A percentile compares a stretch with the other conserved stretches of the same genome.
These are phyloP conservation scores for Ormyrus pomaceus DNA, from an alignment of 2,888 invertebrate species.

Conservation along the genomic window DNA sequence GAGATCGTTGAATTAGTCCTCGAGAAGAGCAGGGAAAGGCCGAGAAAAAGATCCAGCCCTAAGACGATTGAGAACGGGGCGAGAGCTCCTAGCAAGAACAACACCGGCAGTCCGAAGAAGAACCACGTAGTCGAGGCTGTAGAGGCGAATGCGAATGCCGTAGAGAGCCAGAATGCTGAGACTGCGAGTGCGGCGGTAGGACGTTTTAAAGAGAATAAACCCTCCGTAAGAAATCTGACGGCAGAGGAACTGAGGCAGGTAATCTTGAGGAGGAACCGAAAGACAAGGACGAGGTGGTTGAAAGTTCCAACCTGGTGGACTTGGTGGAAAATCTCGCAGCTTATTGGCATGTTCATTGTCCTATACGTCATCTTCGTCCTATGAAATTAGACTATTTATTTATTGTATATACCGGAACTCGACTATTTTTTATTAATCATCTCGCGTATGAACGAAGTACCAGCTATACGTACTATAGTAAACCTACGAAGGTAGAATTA, in stretches of 20 bases:
- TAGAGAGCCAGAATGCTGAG: too few relatives aligned
- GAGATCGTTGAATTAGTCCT: neutral
- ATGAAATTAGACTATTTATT: neutral
- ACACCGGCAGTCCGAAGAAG: neutral
- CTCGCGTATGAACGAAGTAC: too few relatives aligned
- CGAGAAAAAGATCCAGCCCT: slow-evolving; percentile 9
- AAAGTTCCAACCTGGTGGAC: neutral
- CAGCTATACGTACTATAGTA: too few relatives aligned
- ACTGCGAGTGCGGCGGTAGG: too few relatives aligned
- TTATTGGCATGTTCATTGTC: slow-evolving; percentile 45
- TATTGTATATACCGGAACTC: neutral
- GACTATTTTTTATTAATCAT: too few relatives aligned
- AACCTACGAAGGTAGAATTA: too few relatives aligned
- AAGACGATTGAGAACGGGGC: slow-evolving; percentile 7
- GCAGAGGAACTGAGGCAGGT: too few relatives aligned
- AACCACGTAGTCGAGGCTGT: neutral
- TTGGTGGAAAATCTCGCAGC: slow-evolving; percentile 44
- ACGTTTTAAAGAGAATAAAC: too few relatives aligned
- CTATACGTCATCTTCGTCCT: slow-evolving; percentile 34
- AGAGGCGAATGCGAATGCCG: too few relatives aligned
- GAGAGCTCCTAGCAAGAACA: neutral
- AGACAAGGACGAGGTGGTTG: neutral
- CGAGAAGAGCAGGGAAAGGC: neutral
- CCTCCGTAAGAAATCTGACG: too few relatives aligned
- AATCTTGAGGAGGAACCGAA: too few relatives aligned